Base-by-base conservation (phyloP, 2,113 vertebrate species). In the Phyllostomus discolor region DNA sequence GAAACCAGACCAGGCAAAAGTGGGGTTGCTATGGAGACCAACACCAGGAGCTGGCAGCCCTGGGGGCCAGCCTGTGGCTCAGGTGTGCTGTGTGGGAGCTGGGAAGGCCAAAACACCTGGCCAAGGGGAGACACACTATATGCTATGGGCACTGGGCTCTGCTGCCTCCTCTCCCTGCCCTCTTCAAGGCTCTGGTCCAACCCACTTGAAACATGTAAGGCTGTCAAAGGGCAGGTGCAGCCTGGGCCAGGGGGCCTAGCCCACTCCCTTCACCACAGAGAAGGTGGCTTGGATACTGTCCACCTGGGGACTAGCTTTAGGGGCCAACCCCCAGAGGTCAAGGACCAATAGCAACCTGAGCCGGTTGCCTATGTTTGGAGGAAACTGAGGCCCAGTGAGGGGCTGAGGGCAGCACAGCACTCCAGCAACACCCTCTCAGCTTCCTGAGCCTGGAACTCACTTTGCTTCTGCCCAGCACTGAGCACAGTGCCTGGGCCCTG, bases 21-120 rank as follows among this genome's bases (percentile, higher is more conserved):
- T 95, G 76, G 86, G 85, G 97, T 98, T 98, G 97, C 93, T 90
- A 98, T 97, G 97, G 97, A 97, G 97, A 97, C 96, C 2, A 8
- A 91, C 64, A 96, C 73, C 22, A 4, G 70, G 94, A 91, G 54
- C 89, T 84, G 89, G 88, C 95, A 93, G 96, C 96, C 97, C 95
- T 1, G 46, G 95, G 97, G 92, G 91, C 76, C 1, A 31, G 96
- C 93, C 84, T 2, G 67, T 50, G 94, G 97, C 95, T 97, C 97
- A 95, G 93, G 97, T 97, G 84, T 97, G 87, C 70, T 52, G 75
- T 24, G 43, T 38, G 66, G 59, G 54, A 89, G 54, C 28, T 41
- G 46, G 72, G 64, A 66, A 73, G 94, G 50, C 88, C 62, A 26
- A n/a, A 31, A 10, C 0, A 2, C 83, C 86, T 69, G 16, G 80